Base-by-base conservation (phyloP, 2,113 vertebrate species). In the Cephalopholis sonnerati region DNA sequence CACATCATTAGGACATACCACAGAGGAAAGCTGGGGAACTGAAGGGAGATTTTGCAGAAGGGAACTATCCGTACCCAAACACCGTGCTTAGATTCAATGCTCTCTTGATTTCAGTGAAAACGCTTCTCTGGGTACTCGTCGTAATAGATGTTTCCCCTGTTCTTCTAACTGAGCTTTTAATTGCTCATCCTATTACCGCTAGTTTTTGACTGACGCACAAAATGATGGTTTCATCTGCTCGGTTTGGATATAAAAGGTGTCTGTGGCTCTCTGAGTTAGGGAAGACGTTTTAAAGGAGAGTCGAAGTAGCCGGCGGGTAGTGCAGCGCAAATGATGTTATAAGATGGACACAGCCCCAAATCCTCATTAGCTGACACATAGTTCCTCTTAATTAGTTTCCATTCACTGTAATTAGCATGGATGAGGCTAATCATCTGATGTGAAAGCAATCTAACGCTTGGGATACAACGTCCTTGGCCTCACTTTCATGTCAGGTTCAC, bases 351-450 rank as follows among this genome's bases (percentile, higher is more conserved):
- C 94, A 96, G 89, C 88, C 95, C 95, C 95, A 97, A 93, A 96
- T 97, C 96, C 97, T 98, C 96, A 98, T 98, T 98, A 98, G 96
- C 96, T 91, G 96, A 97, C 96, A 96, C 96, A 95, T 96, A 96
- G 96, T 96, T 97, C 96, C 96, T 97, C 96, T 96, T 98, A 98
- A 99, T 99, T 98, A 98, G 97, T 96, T 95, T 97, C 96, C 96
- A 97, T 97, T 97, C 96, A 96, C 92, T 95, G 95, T 97, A 98
- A 97, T 99, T 98, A 98, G 95, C 96, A 95, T 93, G 94, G 95
- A 97, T 96, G 96, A 96, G 96, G 95, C 97, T 98, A 97, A 98
- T 98, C 97, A 97, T 96, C 95, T 96, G 96, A 97, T 97, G 97
- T 96, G 96, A 97, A 98, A 97, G 97, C 97, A 97, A 96, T 97